phyloP scores from a whole-genome alignment of 2,113 vertebrate genomes.

The Pseudorectes ferrugineus region DNA sequence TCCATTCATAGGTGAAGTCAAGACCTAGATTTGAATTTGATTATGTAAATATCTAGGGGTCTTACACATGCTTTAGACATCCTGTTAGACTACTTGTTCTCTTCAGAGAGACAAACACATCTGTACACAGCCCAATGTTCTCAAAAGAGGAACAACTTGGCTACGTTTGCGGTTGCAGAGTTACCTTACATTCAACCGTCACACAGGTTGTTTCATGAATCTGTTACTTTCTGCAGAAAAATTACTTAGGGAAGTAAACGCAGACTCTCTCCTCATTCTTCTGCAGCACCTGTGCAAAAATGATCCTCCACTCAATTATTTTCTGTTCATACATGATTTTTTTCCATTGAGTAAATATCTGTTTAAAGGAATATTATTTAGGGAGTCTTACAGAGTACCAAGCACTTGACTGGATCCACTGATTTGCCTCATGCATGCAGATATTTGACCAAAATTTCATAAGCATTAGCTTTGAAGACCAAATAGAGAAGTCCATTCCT shows the following conservation, averaged over 20 bases:
- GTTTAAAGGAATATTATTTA: not conserved
- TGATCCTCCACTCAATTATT: not conserved
- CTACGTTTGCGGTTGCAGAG: not conserved
- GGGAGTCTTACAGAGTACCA: not conserved
- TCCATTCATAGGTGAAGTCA: not conserved
- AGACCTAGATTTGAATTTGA: not conserved
- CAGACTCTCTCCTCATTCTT: not conserved
- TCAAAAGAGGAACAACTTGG: not conserved
- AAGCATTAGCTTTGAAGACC: not conserved
- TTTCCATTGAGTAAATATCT: not conserved
- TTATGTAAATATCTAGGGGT: not conserved
- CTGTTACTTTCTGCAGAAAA: not conserved
- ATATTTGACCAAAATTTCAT: not conserved
- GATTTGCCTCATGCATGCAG: not conserved
- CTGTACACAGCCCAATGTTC: not conserved
- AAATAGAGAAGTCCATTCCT: not conserved
- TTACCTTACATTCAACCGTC: not conserved
- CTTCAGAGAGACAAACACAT: not conserved
- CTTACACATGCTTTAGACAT: not conserved
- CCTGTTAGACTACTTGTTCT: not conserved
- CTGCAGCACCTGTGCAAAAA: not conserved
- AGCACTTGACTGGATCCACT: not conserved
- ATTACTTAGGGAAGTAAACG: not conserved
- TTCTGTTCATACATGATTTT: not conserved
- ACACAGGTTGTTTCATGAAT: not conserved